Base-by-base conservation (phyloP, 2,888 invertebrate species). In the Euplagia quadripunctaria region DNA sequence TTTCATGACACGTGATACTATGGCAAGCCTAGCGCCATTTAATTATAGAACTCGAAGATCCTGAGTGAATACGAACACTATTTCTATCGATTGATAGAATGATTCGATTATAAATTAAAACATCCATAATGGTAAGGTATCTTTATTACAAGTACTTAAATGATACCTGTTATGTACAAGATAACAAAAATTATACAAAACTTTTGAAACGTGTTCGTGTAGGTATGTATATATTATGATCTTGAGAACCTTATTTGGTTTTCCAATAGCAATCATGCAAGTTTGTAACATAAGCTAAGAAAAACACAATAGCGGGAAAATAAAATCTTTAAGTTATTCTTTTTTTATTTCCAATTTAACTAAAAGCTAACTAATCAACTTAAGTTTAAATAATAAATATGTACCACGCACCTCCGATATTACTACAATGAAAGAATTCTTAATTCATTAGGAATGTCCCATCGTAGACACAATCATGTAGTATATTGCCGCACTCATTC, bases 61-160 rank as follows among this genome's bases (percentile, higher is more conserved):
- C 31, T 31, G 31, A 31, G 31, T 31, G 31, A 31, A 31, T 31
- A 31, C 31, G 31, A 31, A 31, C 31, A 31, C 31, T 31, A 2
- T 31, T 31, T 46, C 6, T 46, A 46, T 17, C 17, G 16, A 52
- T 14, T 14, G 9, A 9, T 20, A 20, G 9, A 6, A 58, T 20
- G 20, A 58, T 61, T 31, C 31, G 7, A 64, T 41, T 64, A 55
- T 55, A 65, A 81, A 88, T 84, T 88, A 86, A 92, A 92, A 92
- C 89, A 91, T 82, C 83, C 71, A 87, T 90, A 81, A 87, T 89
- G 87, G 88, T 91, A 92, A 88, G 90, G 90, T 93, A 93, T 91
- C 91, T 94, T 93, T 93, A 94, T 93, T 94, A 92, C 89, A 93
- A 93, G 91, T 90, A 90, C 88, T 91, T 88, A 90, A 86, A 88